These are phyloP conservation scores for Sinocyclocheilus maitianheensis DNA, from an alignment of 2,113 vertebrate genomes.

Conservation along the genomic window DNA sequence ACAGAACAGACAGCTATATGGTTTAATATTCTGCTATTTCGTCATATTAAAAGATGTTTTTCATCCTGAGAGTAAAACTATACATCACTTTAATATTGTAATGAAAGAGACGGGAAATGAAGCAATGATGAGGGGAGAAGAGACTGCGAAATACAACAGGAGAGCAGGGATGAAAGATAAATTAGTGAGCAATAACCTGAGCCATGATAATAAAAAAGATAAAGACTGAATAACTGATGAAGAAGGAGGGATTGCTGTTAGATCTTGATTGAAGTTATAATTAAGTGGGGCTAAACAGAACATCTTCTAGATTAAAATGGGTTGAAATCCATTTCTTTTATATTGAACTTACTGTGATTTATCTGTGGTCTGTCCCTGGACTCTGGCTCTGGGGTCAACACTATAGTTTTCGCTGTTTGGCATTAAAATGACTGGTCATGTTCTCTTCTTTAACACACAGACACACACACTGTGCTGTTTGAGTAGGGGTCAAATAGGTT, in stretches of 20 bases:
- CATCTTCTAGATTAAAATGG: background rate
- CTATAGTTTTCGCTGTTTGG: background rate
- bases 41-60: background rate
- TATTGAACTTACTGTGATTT: background rate
- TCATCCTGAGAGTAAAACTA: background rate
- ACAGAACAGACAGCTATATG: background rate
- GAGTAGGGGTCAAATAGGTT: conserved; percentile 1
- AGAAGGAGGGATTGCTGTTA: no score
- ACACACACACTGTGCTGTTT: background rate
- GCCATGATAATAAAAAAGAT: background rate
- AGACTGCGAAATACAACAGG: background rate
- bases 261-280: background rate
- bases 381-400: background rate
- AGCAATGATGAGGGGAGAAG: background rate
- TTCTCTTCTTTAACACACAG: background rate
- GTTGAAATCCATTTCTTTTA: background rate
- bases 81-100: background rate
- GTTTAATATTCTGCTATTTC: background rate
- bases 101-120: background rate
- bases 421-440: background rate
- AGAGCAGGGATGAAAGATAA: background rate
- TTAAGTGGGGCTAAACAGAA: background rate
- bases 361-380: no score
- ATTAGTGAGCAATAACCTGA: background rate
- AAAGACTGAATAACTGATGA: background rate